These are phyloP conservation scores for Chaenocephalus aceratus DNA, from an alignment of 2,113 vertebrate genomes.

Conservation along the genomic window DNA sequence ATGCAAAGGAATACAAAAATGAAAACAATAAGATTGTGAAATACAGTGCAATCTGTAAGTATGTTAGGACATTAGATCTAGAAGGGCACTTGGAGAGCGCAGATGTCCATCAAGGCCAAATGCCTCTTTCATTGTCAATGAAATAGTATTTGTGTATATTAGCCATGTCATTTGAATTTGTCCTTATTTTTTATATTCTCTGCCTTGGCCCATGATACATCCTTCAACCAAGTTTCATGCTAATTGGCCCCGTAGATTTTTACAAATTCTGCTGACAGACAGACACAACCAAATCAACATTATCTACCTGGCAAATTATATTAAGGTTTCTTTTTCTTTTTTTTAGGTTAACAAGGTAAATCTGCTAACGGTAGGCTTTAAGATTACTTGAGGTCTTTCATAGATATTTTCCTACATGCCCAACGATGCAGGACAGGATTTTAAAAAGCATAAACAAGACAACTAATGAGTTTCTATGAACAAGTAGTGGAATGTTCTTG, in stretches of 20 bases:
- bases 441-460: neutral
- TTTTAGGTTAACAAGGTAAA: neutral
- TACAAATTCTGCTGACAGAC: neutral
- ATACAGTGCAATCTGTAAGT: neutral
- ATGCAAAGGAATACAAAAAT: neutral
- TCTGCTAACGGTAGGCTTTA: neutral
- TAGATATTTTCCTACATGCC: neutral
- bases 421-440: neutral
- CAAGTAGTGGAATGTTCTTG: conserved; percentile 22
- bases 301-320: neutral
- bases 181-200: neutral
- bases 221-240: neutral
- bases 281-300: neutral
- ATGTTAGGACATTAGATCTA: neutral
- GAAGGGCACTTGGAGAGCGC: neutral
- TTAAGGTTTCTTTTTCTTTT: too few species aligned
- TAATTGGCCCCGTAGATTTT: neutral
- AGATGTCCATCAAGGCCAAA: neutral
- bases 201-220: neutral
- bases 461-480: conserved; percentile 15
- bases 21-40: neutral
- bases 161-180: too few species aligned
- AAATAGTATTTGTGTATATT: too few species aligned
- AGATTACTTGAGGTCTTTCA: neutral
- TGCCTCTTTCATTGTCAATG: neutral